Percentiles rank a stretch among this genome's conserved stretches.
These are phyloP conservation scores for Bambusicola thoracicus DNA, from an alignment of 2,113 vertebrate species.

Conservation along the genomic window DNA sequence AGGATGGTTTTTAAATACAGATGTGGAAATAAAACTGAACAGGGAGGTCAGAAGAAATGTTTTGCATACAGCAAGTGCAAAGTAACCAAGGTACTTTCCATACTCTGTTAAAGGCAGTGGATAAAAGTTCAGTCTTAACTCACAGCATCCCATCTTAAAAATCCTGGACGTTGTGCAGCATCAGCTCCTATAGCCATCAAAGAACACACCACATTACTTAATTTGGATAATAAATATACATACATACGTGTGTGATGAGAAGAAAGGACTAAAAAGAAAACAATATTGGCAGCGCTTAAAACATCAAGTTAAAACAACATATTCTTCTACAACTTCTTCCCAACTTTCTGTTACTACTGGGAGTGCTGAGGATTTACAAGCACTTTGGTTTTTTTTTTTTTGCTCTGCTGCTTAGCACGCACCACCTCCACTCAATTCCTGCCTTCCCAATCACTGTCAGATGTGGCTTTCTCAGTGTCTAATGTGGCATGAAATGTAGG, in stretches of 20 bases:
- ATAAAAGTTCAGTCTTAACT: neutral
- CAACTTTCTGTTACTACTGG: neutral
- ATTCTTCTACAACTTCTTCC: neutral
- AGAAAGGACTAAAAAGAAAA: neutral
- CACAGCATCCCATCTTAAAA: neutral
- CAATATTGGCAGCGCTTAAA: neutral
- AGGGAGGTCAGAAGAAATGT: neutral
- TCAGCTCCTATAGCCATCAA: neutral
- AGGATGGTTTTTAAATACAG: neutral
- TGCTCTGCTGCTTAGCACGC: neutral
- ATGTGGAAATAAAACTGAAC: neutral
- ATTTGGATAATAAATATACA: neutral
- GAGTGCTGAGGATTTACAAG: neutral
- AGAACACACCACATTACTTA: neutral
- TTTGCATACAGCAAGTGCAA: neutral
- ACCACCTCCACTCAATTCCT: neutral
- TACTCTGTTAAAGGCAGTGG: neutral
- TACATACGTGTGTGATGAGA: neutral
- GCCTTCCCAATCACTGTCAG: neutral
- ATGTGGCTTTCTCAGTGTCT: neutral
- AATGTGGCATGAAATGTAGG: neutral
- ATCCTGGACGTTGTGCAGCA: neutral
- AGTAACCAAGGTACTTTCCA: neutral
- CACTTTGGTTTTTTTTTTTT: neutral
- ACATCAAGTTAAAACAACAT: neutral